Base-by-base conservation (phyloP, 2,888 invertebrate genomes). In the Hirtodrosophila confusa region DNA sequence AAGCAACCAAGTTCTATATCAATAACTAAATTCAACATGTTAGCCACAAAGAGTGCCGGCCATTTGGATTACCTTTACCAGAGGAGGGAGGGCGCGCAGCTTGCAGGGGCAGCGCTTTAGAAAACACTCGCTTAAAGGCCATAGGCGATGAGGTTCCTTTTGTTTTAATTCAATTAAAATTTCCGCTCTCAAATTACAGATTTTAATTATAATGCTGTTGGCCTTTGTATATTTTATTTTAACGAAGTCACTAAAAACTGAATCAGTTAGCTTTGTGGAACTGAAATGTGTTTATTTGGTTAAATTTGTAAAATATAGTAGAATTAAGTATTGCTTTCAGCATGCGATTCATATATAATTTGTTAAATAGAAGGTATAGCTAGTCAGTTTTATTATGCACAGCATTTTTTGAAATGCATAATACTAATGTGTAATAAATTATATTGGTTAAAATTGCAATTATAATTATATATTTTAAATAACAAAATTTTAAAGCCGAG, bases 91-190 rank as follows among this genome's bases (percentile, higher is more conserved):
- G n/a, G n/a, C n/a, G n/a, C n/a, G n/a, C n/a, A n/a, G n/a, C n/a
- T n/a, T 3, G 3, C 11, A 17, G 49, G 6, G 27, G 2, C 9
- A n/a, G 11, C 3, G 10, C 11, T 10, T 29, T n/a, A 11, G 11
- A 11, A 54, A 60, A 12, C n/a, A 11, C 29, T 17, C 23, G 10
- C 31, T 57, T 37, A 3, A 12, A 51, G 23, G 37, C 48, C 36
- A 11, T 37, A 11, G 43, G 54, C 41, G 12, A 37, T 43, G 49
- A 31, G 49, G 37, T 50, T 35, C 6, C 23, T 56, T 44, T 50
- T 44, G 43, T 43, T 63, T 73, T 55, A 64, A 50, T 50, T 68
- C 39, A 75, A 75, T 64, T 64, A 45, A 61, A 68, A 53, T 41
- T 10, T 36, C 5, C 7, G 23, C 10, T 23, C 8, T 9, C 24